Percentiles rank a stretch among this genome's conserved stretches.
Conservation (phyloP, 2,888 invertebrate genomes). For the Eubasilissa splendida region DNA sequence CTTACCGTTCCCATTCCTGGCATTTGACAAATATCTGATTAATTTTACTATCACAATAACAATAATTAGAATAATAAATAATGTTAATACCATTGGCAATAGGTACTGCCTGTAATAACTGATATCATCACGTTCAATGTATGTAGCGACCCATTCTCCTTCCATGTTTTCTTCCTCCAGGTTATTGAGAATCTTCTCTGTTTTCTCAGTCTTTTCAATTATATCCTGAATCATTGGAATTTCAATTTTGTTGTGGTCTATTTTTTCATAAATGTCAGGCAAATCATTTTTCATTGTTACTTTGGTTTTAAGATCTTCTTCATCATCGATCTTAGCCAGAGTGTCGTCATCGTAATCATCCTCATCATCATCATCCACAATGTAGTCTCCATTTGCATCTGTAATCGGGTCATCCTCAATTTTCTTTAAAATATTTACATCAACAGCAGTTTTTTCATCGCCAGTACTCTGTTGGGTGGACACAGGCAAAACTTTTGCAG, state of each 20-base stretch:
- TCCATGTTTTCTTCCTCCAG: background rate
- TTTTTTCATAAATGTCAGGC: constrained; percentile 9
- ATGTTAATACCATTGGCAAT: background rate
- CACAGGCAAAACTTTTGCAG: constrained; percentile 52
- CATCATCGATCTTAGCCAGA: background rate
- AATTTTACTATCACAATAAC: constrained; percentile 2
- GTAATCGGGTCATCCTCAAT: constrained; percentile 68
- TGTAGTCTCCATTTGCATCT: constrained; percentile 66
- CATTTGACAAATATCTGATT: background rate
- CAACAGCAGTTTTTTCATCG: constrained; percentile 61
- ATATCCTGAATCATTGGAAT: constrained; percentile 64
- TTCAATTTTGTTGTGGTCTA: constrained; percentile 63
- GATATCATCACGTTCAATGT: background rate
- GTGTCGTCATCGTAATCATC: constrained; percentile 43
- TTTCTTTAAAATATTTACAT: constrained; percentile 69
- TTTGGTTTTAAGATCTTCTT: constrained; percentile 59
- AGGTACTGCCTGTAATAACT: constrained; percentile 5
- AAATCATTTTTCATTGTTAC: constrained; percentile 6
- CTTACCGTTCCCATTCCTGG: background rate
- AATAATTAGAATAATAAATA: background rate
- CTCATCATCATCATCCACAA: constrained; percentile 60
- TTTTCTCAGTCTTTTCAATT: background rate
- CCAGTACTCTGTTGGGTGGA: constrained; percentile 30
- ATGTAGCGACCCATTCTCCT: constrained; percentile 7
- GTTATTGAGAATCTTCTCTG: constrained; percentile 5